Base-by-base conservation (phyloP, 2,113 vertebrate species). In the Fulica atra region DNA sequence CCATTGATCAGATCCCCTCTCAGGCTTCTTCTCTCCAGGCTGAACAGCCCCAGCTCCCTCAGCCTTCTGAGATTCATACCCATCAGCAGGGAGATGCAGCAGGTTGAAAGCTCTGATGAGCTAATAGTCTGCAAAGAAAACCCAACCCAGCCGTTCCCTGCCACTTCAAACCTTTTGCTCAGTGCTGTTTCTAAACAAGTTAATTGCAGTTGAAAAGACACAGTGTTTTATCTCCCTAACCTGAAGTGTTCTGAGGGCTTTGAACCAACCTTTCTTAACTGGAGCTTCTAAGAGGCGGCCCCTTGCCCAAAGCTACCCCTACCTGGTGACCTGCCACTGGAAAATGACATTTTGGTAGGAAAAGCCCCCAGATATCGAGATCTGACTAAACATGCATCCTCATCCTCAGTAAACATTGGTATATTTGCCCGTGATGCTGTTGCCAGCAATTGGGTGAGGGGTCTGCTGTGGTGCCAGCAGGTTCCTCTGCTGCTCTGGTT, bases 371-470 rank as follows among this genome's bases (percentile, higher is more conserved):
- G 10, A 33, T 20, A 2, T 2, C 5, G 35, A 13, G 23, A 12
- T 50, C 33, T 53, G 46, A 42, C 29, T 53, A 64, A 16, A 29
- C 16, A 13, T 44, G 7, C 25, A 24, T 54, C 46, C 57, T 59
- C 0, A 0, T 14, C 40, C 71, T 16, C 54, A 53, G 21, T 21
- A 40, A 50, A 26, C 0, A 2, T 13, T 31, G 18, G 28, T 33
- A 11, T 84, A 11, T 84, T 50, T 60, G 26, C 13, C n/a, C 0
- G 0, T 59, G 23, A 16, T 1, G 10, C 28, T 2, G 1, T 26
- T 66, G 23, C 61, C 21, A 9, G 73, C 40, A 26, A 48, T 11
- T 26, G 15, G 5, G 29, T 14, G 38, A 29, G 48, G 60, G 54
- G 13, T 42, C 29, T 88, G 29, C 50, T 0, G 0, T 20, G 36